Evolutionary conservation across 2,113 vertebrate species (phyloP).

Genomic region (Lasiurus borealis): DNA sequence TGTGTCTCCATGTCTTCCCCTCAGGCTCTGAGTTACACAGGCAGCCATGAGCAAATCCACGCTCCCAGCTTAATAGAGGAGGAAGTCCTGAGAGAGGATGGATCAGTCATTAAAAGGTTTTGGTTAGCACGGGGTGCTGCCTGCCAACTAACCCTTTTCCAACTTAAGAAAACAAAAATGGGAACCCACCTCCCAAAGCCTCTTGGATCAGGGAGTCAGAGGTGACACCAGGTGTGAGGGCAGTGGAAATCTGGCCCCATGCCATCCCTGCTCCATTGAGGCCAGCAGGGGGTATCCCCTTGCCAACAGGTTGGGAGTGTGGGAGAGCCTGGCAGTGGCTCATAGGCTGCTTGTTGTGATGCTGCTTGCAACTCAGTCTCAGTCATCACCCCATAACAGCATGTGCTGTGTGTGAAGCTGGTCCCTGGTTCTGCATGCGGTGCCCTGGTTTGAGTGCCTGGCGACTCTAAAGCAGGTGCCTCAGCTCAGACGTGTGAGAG

Average conservation of each 20-base stretch:
- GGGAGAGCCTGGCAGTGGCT: not conserved
- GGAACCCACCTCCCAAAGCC: not conserved
- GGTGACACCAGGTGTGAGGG: not conserved
- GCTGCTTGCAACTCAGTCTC: not conserved
- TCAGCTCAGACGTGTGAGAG: not conserved
- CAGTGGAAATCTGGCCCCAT: not conserved
- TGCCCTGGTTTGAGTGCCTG: not conserved
- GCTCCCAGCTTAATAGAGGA: slow-evolving; percentile 93
- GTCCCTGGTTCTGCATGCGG: not conserved
- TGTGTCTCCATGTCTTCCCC: slow-evolving; percentile 31
- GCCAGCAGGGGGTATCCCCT: not conserved
- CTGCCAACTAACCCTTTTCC: slow-evolving; percentile 74
- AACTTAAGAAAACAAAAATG: not conserved
- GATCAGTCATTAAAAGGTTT: slow-evolving; percentile 97
- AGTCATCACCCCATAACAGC: not conserved
- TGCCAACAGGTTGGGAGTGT: not conserved
- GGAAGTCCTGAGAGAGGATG: slow-evolving; percentile 93
- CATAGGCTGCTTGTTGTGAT: not conserved
- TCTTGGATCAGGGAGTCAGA: not conserved
- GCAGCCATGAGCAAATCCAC: slow-evolving; percentile 90
- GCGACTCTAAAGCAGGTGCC: too few species aligned
- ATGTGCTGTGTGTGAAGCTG: not conserved
- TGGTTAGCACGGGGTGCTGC: slow-evolving; percentile 85
- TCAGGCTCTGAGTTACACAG: slow-evolving; percentile 94
- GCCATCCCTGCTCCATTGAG: not conserved